These are phyloP conservation scores for Tetramorium bicarinatum DNA, from an alignment of 2,888 invertebrate genomes.

Conservation along the genomic window DNA sequence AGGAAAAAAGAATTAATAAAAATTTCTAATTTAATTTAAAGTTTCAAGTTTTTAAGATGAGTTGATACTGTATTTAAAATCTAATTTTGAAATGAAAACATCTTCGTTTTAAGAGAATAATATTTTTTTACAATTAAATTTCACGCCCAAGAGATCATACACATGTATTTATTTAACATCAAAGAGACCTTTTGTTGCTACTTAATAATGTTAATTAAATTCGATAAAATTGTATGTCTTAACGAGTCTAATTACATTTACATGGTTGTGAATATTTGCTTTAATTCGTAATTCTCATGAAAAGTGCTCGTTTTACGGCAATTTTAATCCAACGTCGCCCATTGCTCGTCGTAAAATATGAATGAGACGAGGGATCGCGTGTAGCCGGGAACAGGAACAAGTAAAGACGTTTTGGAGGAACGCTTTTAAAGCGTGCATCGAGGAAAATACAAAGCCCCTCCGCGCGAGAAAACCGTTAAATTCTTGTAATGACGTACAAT, in stretches of 20 bases:
- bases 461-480: not conserved
- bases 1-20: not conserved
- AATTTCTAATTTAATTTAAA: not conserved
- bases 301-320: conserved; percentile 20
- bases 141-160: not conserved
- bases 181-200: not conserved
- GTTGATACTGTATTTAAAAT: not conserved
- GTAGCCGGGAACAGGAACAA: not conserved
- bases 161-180: not conserved
- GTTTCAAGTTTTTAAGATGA: not conserved
- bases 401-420: conserved; percentile 22
- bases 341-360: conserved; percentile 27
- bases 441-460: conserved; percentile 9
- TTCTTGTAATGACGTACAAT: conserved; percentile 26
- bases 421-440: not conserved
- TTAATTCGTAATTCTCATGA: conserved; percentile 34
- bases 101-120: not conserved
- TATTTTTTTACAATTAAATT: not conserved
- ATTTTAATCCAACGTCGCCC: conserved; percentile 20
- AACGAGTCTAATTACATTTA: conserved; percentile 30
- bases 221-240: conserved; percentile 9
- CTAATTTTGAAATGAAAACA: not conserved
- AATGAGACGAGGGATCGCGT: conserved; percentile 9
- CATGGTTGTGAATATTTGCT: conserved; percentile 35
- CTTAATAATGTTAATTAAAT: conserved; percentile 7